Evolutionary conservation across 2,888 invertebrate genomes (phyloP).

Genomic region (Selenia dentaria): DNA sequence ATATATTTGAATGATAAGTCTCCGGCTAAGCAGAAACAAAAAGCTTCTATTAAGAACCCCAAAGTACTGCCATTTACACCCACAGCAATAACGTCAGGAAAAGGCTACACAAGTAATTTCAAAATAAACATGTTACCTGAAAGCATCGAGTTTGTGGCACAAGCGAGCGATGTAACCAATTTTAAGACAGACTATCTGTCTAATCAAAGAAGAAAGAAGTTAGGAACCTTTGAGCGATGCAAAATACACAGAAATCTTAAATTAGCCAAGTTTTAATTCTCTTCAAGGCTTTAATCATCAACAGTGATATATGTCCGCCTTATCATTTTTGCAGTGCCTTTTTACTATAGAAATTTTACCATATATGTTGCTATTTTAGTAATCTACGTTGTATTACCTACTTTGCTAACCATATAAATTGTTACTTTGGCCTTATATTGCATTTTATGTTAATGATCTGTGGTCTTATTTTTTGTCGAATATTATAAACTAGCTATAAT

Average conservation of each 20-base stretch:
- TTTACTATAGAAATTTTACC: no score
- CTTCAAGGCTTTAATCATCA: not conserved
- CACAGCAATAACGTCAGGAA: constrained; percentile 63
- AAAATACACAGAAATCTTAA: constrained; percentile 63
- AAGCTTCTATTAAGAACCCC: constrained; percentile 50
- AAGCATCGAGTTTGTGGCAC: constrained; percentile 63
- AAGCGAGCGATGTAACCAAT: constrained; percentile 50
- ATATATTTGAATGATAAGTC: constrained; percentile 64
- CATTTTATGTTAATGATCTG: not conserved
- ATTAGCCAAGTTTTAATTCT: constrained; percentile 65
- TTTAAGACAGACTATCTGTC: constrained; percentile 64
- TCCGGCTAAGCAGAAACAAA: constrained; percentile 42
- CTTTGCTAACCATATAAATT: no score
- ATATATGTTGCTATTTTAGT: no score
- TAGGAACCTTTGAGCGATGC: constrained; percentile 63
- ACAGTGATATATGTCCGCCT: constrained; percentile 37
- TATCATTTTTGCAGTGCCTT: constrained; percentile 30
- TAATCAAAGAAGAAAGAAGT: constrained; percentile 59
- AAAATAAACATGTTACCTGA: constrained; percentile 63
- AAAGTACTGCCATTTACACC: constrained; percentile 71
- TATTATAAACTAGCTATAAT: no score
- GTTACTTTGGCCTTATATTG: not conserved
- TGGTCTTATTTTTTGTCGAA: no score
- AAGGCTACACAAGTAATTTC: constrained; percentile 72
- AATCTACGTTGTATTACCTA: no score